phyloP scores from a whole-genome alignment of 2,888 invertebrate species.

The Ctena decussata region DNA sequence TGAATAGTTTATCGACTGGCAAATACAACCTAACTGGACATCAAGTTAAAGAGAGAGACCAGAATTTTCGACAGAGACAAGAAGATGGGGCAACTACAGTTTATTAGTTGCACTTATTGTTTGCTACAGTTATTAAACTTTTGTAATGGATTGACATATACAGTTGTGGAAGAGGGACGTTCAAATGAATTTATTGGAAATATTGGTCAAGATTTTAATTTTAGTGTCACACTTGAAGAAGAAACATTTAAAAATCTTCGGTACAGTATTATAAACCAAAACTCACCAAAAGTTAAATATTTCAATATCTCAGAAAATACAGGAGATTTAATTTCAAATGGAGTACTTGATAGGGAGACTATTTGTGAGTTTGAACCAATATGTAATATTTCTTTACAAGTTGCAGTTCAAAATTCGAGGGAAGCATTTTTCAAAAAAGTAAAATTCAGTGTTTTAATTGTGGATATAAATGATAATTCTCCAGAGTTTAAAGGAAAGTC shows the following conservation, averaged over 20 bases:
- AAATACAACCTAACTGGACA: neutral
- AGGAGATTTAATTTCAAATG: constrained; percentile 70
- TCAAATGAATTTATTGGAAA: constrained; percentile 72
- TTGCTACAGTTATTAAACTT: constrained; percentile 5
- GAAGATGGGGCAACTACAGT: neutral
- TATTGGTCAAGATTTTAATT: constrained; percentile 73
- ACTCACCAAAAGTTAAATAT: constrained; percentile 62
- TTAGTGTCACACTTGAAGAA: constrained; percentile 62
- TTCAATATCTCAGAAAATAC: constrained; percentile 74
- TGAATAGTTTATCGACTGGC: neutral
- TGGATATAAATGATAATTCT: constrained; percentile 83
- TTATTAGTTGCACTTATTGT: neutral
- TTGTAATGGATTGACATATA: constrained; percentile 56
- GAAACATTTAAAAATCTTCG: constrained; percentile 65
- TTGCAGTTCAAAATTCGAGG: constrained; percentile 76
- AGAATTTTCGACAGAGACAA: neutral
- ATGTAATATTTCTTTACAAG: constrained; percentile 72
- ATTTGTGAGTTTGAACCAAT: constrained; percentile 70
- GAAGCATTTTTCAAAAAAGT: constrained; percentile 78
- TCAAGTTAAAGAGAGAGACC: neutral
- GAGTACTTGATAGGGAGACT: constrained; percentile 74
- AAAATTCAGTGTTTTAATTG: constrained; percentile 77
- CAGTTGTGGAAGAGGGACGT: constrained; percentile 58
- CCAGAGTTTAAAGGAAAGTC: constrained; percentile 74
- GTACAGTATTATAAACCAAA: constrained; percentile 75